Conservation (phyloP, 2,888 invertebrate genomes). For the Epinotia brunnichana region DNA sequence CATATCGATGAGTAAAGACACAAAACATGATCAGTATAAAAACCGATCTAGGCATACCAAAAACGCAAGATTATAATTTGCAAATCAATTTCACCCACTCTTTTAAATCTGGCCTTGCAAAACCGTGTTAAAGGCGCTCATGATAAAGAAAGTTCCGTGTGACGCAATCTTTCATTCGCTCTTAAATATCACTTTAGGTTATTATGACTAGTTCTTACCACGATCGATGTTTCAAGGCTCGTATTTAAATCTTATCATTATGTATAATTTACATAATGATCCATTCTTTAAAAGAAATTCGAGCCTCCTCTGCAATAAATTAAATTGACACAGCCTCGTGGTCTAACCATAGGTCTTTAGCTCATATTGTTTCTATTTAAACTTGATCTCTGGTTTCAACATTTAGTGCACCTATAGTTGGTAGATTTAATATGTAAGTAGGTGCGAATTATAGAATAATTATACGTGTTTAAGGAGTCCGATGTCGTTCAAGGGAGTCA, state of each 20-base stretch:
- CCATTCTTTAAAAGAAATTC: conserved; percentile 61
- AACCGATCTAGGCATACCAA: neutral
- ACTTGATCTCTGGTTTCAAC: conserved; percentile 21
- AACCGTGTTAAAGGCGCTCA: conserved; percentile 50
- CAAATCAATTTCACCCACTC: neutral
- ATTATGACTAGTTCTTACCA: conserved; percentile 8
- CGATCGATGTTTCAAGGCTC: conserved; percentile 40
- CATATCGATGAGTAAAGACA: neutral
- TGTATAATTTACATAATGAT: conserved; percentile 64
- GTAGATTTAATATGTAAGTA: conserved; percentile 59
- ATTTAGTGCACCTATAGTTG: neutral
- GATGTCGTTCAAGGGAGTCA: conserved; percentile 4
- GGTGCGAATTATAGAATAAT: conserved; percentile 57
- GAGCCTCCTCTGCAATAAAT: conserved; percentile 46
- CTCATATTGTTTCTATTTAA: neutral
- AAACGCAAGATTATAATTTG: conserved; percentile 1
- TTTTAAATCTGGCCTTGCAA: neutral
- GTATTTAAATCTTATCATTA: conserved; percentile 58
- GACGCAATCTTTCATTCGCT: conserved; percentile 44
- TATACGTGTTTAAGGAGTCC: conserved; percentile 18
- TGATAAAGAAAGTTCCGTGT: conserved; percentile 57
- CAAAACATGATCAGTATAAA: neutral
- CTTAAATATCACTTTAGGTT: conserved; percentile 41
- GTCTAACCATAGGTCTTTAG: conserved; percentile 8
- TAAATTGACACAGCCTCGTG: neutral